Evolutionary conservation across 2,797 vertebrate genomes (phyloP).

Genomic region (Myioborus melanocephalus): DNA sequence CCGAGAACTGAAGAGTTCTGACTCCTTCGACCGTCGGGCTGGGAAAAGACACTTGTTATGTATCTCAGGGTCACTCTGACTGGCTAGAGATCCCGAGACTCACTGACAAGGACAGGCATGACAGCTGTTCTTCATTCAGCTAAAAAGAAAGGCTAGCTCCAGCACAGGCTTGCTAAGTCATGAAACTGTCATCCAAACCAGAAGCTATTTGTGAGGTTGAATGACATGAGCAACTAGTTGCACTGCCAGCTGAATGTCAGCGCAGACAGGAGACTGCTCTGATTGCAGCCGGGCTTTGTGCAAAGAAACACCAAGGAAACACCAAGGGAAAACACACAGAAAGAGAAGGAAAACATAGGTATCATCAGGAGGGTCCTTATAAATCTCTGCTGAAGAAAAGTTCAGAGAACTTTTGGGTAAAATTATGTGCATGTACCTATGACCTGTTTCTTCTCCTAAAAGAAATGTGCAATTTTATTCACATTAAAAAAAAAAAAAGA

Average conservation of each 20-base stretch:
- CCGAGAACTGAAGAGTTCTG: too few relatives aligned
- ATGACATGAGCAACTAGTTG: background rate
- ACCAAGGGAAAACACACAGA: background rate
- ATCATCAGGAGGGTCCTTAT: background rate
- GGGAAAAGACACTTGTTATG: too few relatives aligned
- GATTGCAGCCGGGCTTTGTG: background rate
- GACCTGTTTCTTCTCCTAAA: background rate
- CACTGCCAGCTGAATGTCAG: background rate
- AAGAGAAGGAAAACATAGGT: background rate
- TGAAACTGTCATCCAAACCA: background rate
- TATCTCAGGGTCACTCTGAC: too few relatives aligned
- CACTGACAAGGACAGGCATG: background rate
- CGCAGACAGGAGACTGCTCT: fast-evolving
- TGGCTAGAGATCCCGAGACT: background rate
- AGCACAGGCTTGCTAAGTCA: background rate
- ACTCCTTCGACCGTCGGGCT: too few relatives aligned
- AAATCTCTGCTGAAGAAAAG: background rate
- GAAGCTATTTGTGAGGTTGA: background rate
- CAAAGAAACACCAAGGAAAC: background rate
- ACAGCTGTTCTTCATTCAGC: background rate
- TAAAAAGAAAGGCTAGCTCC: background rate
- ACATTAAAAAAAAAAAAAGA: background rate
- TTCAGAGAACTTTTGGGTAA: background rate
- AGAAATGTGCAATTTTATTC: background rate
- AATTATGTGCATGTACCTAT: background rate